Evolutionary conservation across 2,797 vertebrate species (phyloP), one percentile per base, ranked within the genome.

Genomic region (Astyanax mexicanus): DNA sequence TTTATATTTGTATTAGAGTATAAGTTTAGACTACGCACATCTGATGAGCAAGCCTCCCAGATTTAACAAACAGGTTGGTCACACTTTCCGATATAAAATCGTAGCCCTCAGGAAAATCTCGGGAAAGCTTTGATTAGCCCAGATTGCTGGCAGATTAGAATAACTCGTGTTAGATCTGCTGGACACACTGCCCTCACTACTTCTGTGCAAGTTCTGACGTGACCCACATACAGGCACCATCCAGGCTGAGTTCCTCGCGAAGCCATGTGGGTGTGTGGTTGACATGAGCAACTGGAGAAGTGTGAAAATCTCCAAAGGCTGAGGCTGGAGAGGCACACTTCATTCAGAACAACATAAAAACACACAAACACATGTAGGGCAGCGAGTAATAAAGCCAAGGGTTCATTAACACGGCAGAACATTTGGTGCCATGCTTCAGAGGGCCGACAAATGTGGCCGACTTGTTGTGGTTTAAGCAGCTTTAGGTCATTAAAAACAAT

Each of bases 241-340:
- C 40, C 52, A 40, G 57, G 47, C 55, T 37, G 27, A 21, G 60
- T 60, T 74, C 42, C 64, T 66, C 69, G 58, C 77, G 25, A 38
- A 78, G 78, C 72, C 67, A 80, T 25, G 47, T 68, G 65, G 13
- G 69, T 17, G 19, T 57, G 55, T 77, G 78, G 69, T 77, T 72
- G 81, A 75, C 73, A 42, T 47, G 47, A 37, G 58, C 80, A 85
- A 83, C 81, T 85, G 78, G 78, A 75, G 35, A 74, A 55, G 81
- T 78, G 81, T 79, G 76, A 80, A 79, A 68, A 27, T 61, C 38
- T 74, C 67, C 27, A 60, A 58, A 57, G 23, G 35, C 25, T 44
- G 52, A 69, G 27, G 58, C 68, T 6, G 45, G 15, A 25, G 27
- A 69, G 44, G 8, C 40, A 8, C 37, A 21, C 37, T 69, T 76